Conservation (phyloP, 2,113 vertebrate species). For the Mirza zaza region DNA sequence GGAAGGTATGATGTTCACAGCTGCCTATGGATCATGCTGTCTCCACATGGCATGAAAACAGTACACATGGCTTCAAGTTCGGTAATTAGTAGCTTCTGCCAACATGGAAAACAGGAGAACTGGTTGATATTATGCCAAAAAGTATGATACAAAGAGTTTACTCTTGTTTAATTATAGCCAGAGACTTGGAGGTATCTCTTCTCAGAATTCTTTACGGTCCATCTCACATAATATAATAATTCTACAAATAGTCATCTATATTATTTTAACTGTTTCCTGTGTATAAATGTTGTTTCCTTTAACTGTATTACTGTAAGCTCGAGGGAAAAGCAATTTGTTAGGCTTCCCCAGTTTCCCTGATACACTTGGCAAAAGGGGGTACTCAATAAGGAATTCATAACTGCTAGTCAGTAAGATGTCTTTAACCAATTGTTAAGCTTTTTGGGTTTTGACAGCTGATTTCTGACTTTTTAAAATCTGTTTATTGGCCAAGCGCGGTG, state of each 20-base stretch:
- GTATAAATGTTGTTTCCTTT: not conserved
- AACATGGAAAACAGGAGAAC: not conserved
- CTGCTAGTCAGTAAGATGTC: not conserved
- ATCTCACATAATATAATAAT: not conserved
- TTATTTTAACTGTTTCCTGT: not conserved
- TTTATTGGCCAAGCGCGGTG: not conserved
- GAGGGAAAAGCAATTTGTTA: not conserved
- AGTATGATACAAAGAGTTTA: not conserved
- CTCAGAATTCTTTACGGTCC: not conserved
- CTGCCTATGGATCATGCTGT: not conserved
- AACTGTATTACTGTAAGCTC: not conserved
- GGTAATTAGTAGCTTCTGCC: not conserved
- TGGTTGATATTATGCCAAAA: not conserved
- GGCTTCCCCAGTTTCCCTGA: not conserved
- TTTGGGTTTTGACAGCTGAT: not conserved
- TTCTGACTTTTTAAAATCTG: not conserved
- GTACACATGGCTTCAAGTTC: not conserved
- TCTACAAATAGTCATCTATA: not conserved
- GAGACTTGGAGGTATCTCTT: not conserved
- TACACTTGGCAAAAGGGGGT: not conserved
- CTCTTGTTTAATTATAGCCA: not conserved
- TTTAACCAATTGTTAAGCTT: not conserved
- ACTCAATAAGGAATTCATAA: not conserved
- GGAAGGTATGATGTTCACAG: too few relatives aligned
- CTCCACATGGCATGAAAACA: not conserved